Evolutionary conservation across 2,113 vertebrate genomes (phyloP).

Genomic region (Pica pica): DNA sequence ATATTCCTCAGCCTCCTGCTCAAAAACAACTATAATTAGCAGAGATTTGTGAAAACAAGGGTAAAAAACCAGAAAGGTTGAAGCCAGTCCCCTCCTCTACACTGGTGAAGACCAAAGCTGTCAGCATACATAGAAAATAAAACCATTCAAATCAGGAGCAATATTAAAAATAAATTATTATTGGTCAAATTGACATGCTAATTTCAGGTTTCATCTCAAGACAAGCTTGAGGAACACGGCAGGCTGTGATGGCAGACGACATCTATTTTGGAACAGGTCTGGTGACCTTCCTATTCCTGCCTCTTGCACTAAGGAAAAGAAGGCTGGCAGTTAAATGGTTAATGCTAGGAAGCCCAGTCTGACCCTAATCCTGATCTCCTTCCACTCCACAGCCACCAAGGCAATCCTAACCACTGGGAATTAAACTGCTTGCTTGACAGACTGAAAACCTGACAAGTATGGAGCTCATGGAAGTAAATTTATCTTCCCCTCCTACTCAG

Average conservation of each 20-base stretch:
- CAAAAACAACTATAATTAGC: not conserved
- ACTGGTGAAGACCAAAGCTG: not conserved
- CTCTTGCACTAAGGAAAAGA: not conserved
- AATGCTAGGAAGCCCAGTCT: not conserved
- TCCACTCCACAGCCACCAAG: not conserved
- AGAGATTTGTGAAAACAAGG: not conserved
- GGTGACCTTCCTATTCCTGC: not conserved
- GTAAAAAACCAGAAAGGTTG: not conserved
- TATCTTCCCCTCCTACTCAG: not conserved
- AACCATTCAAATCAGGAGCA: not conserved
- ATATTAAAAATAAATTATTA: not conserved
- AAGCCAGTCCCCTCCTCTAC: not conserved
- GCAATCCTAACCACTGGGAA: not conserved
- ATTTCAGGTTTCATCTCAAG: not conserved
- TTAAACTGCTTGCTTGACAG: not conserved
- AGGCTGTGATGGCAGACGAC: not conserved
- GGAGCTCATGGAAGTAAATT: not conserved
- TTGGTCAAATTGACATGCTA: not conserved
- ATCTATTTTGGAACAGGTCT: not conserved
- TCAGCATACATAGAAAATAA: not conserved
- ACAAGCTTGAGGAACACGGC: not conserved
- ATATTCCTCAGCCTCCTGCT: not conserved
- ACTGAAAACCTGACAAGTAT: not conserved
- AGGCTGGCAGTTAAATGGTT: not conserved
- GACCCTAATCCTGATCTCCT: not conserved